Conservation (phyloP, 2,797 vertebrate species). For the Pseudochirops cupreus region DNA sequence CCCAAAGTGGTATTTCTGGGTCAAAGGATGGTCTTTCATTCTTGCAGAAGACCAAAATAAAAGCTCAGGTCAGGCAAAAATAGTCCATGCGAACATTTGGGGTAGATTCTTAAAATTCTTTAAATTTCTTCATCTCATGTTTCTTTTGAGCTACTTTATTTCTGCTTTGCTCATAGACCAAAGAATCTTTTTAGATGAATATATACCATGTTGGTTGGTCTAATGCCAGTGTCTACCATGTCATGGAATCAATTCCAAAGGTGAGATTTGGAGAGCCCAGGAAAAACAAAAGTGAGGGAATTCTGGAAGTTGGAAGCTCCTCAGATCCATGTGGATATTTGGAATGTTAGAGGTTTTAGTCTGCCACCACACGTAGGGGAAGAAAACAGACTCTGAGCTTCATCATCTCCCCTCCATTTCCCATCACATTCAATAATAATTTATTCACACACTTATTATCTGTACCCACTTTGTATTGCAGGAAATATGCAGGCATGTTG, state of each 20-base stretch:
- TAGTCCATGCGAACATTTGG: not conserved
- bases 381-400: not conserved
- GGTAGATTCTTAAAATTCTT: not conserved
- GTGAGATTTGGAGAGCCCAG: not conserved
- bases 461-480: slow-evolving; percentile 26
- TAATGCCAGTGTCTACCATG: not conserved
- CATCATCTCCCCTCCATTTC: not conserved
- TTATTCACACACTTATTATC: not conserved
- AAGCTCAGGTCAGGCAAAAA: not conserved
- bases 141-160: not conserved
- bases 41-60: not conserved
- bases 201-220: not conserved
- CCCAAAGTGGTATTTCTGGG: too few species aligned
- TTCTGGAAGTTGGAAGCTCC: not conserved
- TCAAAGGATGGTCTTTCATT: not conserved
- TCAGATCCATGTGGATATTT: not conserved
- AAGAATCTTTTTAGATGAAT: not conserved
- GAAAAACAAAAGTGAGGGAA: not conserved
- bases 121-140: not conserved
- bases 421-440: not conserved
- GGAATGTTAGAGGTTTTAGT: not conserved
- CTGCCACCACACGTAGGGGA: not conserved
- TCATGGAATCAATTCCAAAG: not conserved
- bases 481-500: slow-evolving; percentile 25
- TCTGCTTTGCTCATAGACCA: not conserved